Percentiles rank a stretch among this genome's conserved stretches.
These are phyloP conservation scores for Threskiornis aethiopicus DNA, from an alignment of 2,797 vertebrate species.

Conservation along the genomic window DNA sequence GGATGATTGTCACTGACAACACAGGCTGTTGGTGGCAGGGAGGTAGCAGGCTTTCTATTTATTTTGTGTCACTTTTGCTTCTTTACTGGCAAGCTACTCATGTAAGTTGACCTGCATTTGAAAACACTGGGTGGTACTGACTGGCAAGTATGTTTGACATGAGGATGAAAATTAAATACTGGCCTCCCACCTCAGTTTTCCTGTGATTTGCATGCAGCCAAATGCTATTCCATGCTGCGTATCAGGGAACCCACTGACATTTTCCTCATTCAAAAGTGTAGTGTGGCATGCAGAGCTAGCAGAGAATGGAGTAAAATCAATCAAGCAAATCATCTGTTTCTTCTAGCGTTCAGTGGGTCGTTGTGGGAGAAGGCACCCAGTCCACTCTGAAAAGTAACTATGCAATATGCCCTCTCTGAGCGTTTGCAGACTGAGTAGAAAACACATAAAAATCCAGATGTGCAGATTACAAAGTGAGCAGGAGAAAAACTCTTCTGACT, in stretches of 20 bases:
- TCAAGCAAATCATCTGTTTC: neutral
- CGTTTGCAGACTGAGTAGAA: neutral
- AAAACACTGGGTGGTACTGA: neutral
- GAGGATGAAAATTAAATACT: neutral
- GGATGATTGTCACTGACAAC: neutral
- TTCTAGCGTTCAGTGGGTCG: accelerated
- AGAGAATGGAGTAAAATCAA: neutral
- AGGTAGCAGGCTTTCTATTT: neutral
- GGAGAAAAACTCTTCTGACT: neutral
- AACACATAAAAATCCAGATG: neutral
- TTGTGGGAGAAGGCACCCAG: neutral
- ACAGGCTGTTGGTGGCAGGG: neutral
- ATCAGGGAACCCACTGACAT: neutral
- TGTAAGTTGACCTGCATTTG: slow-evolving; percentile 3
- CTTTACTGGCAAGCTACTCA: slow-evolving; percentile 9
- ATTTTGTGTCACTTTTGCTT: neutral
- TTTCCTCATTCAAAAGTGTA: neutral
- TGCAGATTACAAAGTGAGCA: neutral
- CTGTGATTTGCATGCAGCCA: neutral
- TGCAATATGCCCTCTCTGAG: neutral
- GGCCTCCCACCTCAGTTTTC: neutral
- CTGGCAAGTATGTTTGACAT: neutral
- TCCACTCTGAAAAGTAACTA: neutral
- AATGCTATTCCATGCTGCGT: neutral
- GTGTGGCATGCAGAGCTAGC: neutral